Base-by-base conservation (phyloP, 2,888 invertebrate genomes). In the Troides aeacus region DNA sequence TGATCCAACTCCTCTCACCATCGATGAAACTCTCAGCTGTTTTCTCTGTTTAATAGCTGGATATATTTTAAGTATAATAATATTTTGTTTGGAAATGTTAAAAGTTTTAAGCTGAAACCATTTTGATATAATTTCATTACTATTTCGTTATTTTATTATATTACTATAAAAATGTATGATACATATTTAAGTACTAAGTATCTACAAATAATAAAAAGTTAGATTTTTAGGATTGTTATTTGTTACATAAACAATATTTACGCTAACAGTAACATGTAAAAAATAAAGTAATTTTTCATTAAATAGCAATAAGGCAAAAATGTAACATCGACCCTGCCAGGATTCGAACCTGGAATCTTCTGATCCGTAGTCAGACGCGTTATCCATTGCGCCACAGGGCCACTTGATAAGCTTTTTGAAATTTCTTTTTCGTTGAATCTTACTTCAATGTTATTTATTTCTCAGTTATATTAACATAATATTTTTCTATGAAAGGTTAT, bases 281-380 rank as follows among this genome's bases (percentile, higher is more conserved):
- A 53, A 53, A n/a, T n/a, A n/a, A n/a, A n/a, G 6, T 6, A 0
- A 12, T 18, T 53, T 53, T 18, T 53, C 6, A n/a, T n/a, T 53
- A 12, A 53, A 53, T n/a, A 7, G n/a, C 53, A 18, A 15, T 46
- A 15, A 15, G 46, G 46, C n/a, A 58, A 23, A 58, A 58, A 6
- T 4, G 1, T 0, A 4, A 58, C 12, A 1, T 50, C 93, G 93
- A 93, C 93, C 93, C 89, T 93, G 93, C 93, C 93, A 94, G 93
- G 93, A 94, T 93, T 94, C 93, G 93, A 94, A 93, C 91, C 93
- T 94, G 94, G 93, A 94, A 94, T 93, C 93, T 93, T 93, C 93
- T 94, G 94, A 94, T 94, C 94, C 94, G 94, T 94, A 94, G 94
- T 94, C 94, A 94, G 94, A 94, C 94, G 94, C 94, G 94, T 94